phyloP scores from a whole-genome alignment of 92 coral and sea anemone genomes.

The Heteractis magnifica region DNA sequence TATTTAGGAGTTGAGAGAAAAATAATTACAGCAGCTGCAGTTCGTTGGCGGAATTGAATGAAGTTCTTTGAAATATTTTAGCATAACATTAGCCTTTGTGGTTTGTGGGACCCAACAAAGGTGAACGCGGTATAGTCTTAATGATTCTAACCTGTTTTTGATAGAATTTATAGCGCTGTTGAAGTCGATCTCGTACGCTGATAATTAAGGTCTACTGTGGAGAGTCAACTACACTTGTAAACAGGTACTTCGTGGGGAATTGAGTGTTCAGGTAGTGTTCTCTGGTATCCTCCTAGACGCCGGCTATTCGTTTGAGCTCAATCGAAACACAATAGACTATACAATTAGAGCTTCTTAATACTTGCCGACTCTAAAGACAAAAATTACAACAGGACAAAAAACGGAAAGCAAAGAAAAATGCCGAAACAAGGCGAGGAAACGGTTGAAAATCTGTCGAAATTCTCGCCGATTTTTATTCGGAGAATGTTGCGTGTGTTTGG shows the following conservation, averaged over 20 bases:
- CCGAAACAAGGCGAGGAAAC: constrained; percentile 9
- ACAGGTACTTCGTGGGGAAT: constrained; percentile 23
- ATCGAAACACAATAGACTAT: constrained; percentile 59
- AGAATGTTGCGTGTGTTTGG: background rate
- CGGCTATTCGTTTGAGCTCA: constrained; percentile 57
- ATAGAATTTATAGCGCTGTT: constrained; percentile 27
- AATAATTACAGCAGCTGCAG: constrained; percentile 67
- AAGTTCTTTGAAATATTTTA: constrained; percentile 75
- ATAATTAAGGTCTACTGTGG: constrained; percentile 7
- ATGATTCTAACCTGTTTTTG: constrained; percentile 37
- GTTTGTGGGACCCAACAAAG: constrained; percentile 59
- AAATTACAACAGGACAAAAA: constrained; percentile 25
- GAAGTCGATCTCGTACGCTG: constrained; percentile 19
- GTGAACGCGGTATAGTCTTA: constrained; percentile 20
- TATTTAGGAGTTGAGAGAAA: constrained; percentile 23
- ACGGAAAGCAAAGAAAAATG: constrained; percentile 1
- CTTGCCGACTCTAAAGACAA: constrained; percentile 47
- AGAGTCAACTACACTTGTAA: background rate
- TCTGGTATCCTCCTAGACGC: constrained; percentile 33
- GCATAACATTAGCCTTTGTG: constrained; percentile 95
- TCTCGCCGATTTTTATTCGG: background rate
- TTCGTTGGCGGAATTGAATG: constrained; percentile 45
- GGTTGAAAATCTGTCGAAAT: background rate
- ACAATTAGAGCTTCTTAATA: constrained; percentile 53
- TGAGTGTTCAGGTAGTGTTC: constrained; percentile 26